Evolutionary conservation across 2,888 invertebrate species (phyloP).

Genomic region (Exocentrus adspersus): DNA sequence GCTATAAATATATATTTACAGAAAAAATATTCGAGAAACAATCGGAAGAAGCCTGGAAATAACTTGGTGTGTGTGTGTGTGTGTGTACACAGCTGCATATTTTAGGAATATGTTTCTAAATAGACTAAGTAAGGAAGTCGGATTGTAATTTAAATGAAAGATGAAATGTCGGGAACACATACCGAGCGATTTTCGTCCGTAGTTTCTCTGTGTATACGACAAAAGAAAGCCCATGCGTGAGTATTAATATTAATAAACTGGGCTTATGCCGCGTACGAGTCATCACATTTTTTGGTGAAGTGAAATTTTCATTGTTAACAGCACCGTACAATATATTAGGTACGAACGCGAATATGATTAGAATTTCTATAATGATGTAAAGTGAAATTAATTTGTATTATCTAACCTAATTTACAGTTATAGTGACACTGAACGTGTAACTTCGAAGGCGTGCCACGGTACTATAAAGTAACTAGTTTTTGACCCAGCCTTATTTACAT

Average conservation of each 20-base stretch:
- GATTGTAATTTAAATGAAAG: constrained; percentile 33
- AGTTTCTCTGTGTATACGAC: constrained; percentile 12
- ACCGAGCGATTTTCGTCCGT: constrained; percentile 18
- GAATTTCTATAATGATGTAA: constrained; percentile 13
- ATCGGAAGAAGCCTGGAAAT: constrained; percentile 45
- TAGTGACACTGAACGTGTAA: constrained; percentile 10
- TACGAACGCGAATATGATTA: constrained; percentile 13
- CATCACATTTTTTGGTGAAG: constrained; percentile 22
- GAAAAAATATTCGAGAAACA: constrained; percentile 43
- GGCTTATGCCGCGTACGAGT: neutral
- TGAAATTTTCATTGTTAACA: constrained; percentile 15
- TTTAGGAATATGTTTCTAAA: constrained; percentile 26
- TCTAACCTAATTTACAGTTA: constrained; percentile 25
- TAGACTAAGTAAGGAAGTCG: constrained; percentile 30
- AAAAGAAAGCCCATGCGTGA: constrained; percentile 20
- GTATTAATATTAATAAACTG: constrained; percentile 25
- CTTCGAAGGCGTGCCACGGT: constrained; percentile 21
- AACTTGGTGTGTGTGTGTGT: too few species aligned
- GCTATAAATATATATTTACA: constrained; percentile 39
- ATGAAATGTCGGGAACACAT: constrained; percentile 13
- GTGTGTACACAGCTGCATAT: constrained; percentile 48
- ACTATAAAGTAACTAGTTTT: constrained; percentile 26
- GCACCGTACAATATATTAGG: neutral
- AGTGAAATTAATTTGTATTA: constrained; percentile 28
- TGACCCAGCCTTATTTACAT: constrained; percentile 19